Evolutionary conservation across 2,113 vertebrate genomes (phyloP), one percentile per base, ranked within the genome.

Genomic region (Ascaphus truei): DNA sequence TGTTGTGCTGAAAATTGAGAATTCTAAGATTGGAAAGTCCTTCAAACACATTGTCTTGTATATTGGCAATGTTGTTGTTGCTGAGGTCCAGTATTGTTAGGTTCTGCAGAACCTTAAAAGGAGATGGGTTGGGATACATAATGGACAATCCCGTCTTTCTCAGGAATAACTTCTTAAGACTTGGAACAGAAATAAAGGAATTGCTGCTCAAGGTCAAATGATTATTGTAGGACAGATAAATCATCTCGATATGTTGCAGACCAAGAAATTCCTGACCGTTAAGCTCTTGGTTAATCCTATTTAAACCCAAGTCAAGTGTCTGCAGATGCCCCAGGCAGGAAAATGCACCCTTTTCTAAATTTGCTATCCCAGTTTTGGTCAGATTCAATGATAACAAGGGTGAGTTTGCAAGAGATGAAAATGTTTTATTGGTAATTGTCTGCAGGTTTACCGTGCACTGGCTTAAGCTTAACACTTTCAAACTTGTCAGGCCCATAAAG

Each of bases 11-110:
- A 71, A 99, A 74, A 75, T 91, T 89, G 47, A 99, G 81, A 48
- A 96, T 87, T 65, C 81, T 77, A 30, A 99, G 88, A 50, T 87
- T 83, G 27, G 71, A 58, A 18, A 99, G 90, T 27, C 88, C 91
- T n/a, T 84, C 77, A 20, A 99, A 78, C 34, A 92, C 15, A n/a
- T 77, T 88, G 0, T 76, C 80, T 1, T 81, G 85, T 53, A 99
- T 66, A 68, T 96, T 96, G 51, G 95, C 96, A 23, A 98, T 88
- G 63, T 99, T 99, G 77, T 99, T 99, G 82, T 99, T 96, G 75
- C 93, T 95, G 26, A 99, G 88, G 73, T 99, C 97, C 57, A 99
- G 77, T 41, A 87, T 0, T 12, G 84, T 89, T 61, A 99, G 83
- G 62, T 96, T 93, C 31, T 1, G 53, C 26, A 99, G 83, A 43